A percentile compares a stretch with the other conserved stretches of the same genome.
phyloP scores from a whole-genome alignment of 1,140 invertebrate species.

The Drosophila nebulosa region DNA sequence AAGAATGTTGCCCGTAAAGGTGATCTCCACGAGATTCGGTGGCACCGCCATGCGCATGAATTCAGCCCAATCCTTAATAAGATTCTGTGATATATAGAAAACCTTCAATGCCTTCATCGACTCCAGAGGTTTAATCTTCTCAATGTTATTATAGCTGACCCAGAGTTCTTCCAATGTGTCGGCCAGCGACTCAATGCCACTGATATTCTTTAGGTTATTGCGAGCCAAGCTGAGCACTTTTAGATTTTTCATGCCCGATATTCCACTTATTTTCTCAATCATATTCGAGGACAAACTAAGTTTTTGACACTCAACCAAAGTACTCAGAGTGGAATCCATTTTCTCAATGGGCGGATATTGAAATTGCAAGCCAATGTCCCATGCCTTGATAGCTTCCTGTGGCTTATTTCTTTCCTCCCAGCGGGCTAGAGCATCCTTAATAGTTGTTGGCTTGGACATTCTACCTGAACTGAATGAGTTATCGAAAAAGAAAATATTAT shows the following conservation, averaged over 20 bases:
- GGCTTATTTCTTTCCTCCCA: constrained; percentile 90
- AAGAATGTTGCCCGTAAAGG: constrained; percentile 92
- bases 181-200: constrained; percentile 90
- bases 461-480: too few species aligned
- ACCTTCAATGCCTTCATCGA: constrained; percentile 91
- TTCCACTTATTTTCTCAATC: constrained; percentile 93
- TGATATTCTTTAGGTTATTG: constrained; percentile 95
- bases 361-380: constrained; percentile 89
- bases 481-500: too few species aligned
- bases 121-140: constrained; percentile 94
- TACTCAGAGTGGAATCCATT: constrained; percentile 87
- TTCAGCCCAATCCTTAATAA: constrained; percentile 94
- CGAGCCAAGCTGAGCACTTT: constrained; percentile 92
- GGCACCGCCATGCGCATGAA: constrained; percentile 86
- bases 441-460: constrained; percentile 83
- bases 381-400: constrained; percentile 85
- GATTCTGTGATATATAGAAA: constrained; percentile 93
- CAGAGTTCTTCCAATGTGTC: constrained; percentile 95
- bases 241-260: constrained; percentile 91
- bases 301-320: constrained; percentile 87
- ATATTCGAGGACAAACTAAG: constrained; percentile 94
- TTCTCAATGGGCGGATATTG: constrained; percentile 92
- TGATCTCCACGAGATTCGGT: constrained; percentile 86
- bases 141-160: constrained; percentile 97
- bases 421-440: constrained; percentile 89